Conservation (phyloP, 2,888 invertebrate genomes). For the Nephrocerus scutellatus region DNA sequence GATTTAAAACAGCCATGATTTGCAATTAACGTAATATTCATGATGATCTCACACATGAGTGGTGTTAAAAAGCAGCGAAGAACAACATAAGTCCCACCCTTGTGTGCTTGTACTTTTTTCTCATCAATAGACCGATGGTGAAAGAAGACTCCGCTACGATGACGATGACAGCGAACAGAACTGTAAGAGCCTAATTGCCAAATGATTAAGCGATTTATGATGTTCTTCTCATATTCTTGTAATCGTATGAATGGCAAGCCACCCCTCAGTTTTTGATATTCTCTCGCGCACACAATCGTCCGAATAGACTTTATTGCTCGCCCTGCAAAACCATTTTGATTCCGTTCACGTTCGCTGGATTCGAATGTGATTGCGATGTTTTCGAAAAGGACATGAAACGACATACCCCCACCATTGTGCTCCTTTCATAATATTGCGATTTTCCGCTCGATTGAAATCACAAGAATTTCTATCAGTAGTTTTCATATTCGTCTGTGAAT, state of each 20-base stretch:
- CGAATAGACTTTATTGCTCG: too few relatives aligned
- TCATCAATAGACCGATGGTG: too few relatives aligned
- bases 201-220: constrained; percentile 49
- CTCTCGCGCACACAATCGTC: too few relatives aligned
- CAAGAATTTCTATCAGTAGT: too few relatives aligned
- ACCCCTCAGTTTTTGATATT: constrained; percentile 20
- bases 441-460: constrained; percentile 23
- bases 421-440: constrained; percentile 13
- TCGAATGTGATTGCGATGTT: constrained; percentile 19
- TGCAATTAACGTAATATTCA: constrained; percentile 46
- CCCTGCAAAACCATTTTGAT: too few relatives aligned
- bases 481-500: constrained; percentile 10
- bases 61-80: constrained; percentile 27
- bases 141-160: too few relatives aligned
- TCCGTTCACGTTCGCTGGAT: too few relatives aligned
- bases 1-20: constrained; percentile 34
- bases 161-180: constrained; percentile 23
- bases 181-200: constrained; percentile 43
- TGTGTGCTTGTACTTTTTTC: background rate
- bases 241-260: constrained; percentile 32
- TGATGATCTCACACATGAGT: constrained; percentile 46
- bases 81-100: constrained; percentile 1
- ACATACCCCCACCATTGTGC: constrained; percentile 5
- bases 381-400: constrained; percentile 12
- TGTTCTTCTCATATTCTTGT: too few relatives aligned